Percentiles rank a stretch among this genome's conserved stretches.
phyloP scores from a whole-genome alignment of 2,888 invertebrate species.

The Eumacrocentrus americanus region DNA sequence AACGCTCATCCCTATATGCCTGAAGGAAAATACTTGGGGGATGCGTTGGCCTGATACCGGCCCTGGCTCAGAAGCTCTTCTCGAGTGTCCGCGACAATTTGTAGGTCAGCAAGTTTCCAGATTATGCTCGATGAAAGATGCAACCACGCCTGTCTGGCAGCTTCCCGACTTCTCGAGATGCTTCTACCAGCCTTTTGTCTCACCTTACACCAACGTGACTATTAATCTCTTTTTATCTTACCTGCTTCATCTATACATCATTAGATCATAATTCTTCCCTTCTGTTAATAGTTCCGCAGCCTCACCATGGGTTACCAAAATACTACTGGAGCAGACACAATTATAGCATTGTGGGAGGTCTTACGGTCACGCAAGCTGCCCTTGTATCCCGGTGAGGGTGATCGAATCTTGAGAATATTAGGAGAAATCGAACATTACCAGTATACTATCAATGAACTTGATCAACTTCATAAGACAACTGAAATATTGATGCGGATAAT shows the following conservation, averaged over 20 bases:
- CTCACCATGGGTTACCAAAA: slow-evolving; percentile 71
- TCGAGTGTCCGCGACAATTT: slow-evolving; percentile 66
- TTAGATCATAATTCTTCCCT: slow-evolving; percentile 31
- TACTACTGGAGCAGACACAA: slow-evolving; percentile 65
- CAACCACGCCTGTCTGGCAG: slow-evolving; percentile 75
- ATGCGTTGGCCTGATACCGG: slow-evolving; percentile 73
- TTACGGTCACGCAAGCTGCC: slow-evolving; percentile 62
- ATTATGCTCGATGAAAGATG: slow-evolving; percentile 67
- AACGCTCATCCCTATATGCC: slow-evolving; percentile 67
- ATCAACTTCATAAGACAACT: slow-evolving; percentile 65
- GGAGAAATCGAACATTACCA: slow-evolving; percentile 68
- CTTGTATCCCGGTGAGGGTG: slow-evolving; percentile 72
- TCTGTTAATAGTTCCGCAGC: slow-evolving; percentile 64
- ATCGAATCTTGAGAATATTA: slow-evolving; percentile 67
- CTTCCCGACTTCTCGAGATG: slow-evolving; percentile 79
- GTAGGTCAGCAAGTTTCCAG: slow-evolving; percentile 56
- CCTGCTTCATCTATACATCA: no score
- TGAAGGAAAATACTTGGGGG: slow-evolving; percentile 66
- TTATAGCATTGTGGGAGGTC: slow-evolving; percentile 66
- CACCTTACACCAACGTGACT: slow-evolving; percentile 70
- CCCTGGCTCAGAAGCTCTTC: slow-evolving; percentile 73
- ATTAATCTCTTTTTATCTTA: no score
- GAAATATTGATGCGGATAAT: slow-evolving; percentile 68
- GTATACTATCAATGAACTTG: slow-evolving; percentile 56
- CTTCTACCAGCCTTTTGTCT: slow-evolving; percentile 69